Percentiles rank a stretch among this genome's conserved stretches.
These are phyloP conservation scores for Trissolcus japonicus DNA, from an alignment of 2,888 invertebrate genomes.

Conservation along the genomic window DNA sequence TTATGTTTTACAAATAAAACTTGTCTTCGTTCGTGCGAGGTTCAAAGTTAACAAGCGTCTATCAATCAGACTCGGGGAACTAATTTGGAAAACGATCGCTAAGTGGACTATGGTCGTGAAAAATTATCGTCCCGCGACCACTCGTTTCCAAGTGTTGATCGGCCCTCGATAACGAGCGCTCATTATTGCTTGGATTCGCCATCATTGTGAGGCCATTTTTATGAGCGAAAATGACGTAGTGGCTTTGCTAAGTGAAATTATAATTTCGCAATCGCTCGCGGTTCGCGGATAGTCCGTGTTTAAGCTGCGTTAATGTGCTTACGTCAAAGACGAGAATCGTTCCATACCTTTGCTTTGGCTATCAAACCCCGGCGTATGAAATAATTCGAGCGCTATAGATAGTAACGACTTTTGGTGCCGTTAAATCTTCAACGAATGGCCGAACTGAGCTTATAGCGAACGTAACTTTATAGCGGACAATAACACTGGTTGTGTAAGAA, in stretches of 20 bases:
- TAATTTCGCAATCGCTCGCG: slow-evolving; percentile 16
- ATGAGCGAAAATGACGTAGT: slow-evolving; percentile 29
- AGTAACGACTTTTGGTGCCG: slow-evolving; percentile 42
- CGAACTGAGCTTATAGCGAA: slow-evolving; percentile 25
- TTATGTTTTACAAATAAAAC: no score
- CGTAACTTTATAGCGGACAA: slow-evolving; percentile 52
- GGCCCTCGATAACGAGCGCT: slow-evolving; percentile 18
- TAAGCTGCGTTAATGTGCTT: slow-evolving; percentile 43
- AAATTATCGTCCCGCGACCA: no score
- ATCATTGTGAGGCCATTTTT: slow-evolving; percentile 34
- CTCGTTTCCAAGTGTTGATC: slow-evolving; percentile 17
- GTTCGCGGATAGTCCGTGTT: slow-evolving; percentile 23
- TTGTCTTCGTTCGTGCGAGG: no score
- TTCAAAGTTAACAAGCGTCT: no score
- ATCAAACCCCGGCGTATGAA: slow-evolving; percentile 50
- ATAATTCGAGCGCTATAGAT: slow-evolving; percentile 49
- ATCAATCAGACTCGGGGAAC: no score
- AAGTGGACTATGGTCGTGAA: no score
- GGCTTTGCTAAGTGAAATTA: slow-evolving; percentile 44
- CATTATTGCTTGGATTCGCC: slow-evolving; percentile 34
- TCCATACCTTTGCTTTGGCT: slow-evolving; percentile 39
- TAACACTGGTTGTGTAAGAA: slow-evolving; percentile 26
- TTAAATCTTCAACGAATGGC: slow-evolving; percentile 44
- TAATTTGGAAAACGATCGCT: no score
- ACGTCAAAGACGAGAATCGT: slow-evolving; percentile 48